Base-by-base conservation (phyloP, 2,797 vertebrate genomes). In the Onychomys leucogaster region DNA sequence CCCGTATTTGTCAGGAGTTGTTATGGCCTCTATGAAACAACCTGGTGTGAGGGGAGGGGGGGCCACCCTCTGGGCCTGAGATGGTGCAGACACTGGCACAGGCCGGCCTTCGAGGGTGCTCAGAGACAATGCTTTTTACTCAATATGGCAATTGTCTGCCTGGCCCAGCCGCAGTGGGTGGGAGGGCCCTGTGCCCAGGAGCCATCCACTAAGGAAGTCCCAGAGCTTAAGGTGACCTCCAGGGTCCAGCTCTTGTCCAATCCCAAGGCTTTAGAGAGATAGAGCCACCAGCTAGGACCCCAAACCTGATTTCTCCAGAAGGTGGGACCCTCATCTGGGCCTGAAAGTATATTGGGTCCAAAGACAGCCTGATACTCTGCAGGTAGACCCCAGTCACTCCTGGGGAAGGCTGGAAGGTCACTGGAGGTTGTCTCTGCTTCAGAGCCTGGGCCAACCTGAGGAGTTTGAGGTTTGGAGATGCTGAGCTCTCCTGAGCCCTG, bases 11-110 rank as follows among this genome's bases (percentile, higher is more conserved):
- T 98, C 98, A 98, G 97, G 98, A 98, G 98, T 98, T 98, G 98
- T 98, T 98, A 98, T 97, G 98, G 98, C 98, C 98, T 98, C 98
- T 94, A 97, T 98, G 98, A 97, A 98, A 98, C 98, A 98, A 98
- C 98, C 98, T 98, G 98, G 97, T 95, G 67, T 82, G 91, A 78
- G 97, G 93, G 96, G 97, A 95, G 98, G 98, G 97, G 98, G 98
- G 98, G 98, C 98, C 96, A 71, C 98, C 99, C 99, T 99, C 99
- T 98, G 99, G 99, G 98, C 99, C 99, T 99, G 99, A 99, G 99
- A 99, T 99, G 99, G 99, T 99, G 99, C 99, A 99, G 99, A 99
- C 99, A 98, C 99, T 99, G 99, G 99, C 99, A 99, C 99, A 0
- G 96, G 98, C 92, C 98, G 96, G 99, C 96, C 97, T 96, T 92